Base-by-base conservation (phyloP, 2,797 vertebrate species). In the Hyperoplus immaculatus region DNA sequence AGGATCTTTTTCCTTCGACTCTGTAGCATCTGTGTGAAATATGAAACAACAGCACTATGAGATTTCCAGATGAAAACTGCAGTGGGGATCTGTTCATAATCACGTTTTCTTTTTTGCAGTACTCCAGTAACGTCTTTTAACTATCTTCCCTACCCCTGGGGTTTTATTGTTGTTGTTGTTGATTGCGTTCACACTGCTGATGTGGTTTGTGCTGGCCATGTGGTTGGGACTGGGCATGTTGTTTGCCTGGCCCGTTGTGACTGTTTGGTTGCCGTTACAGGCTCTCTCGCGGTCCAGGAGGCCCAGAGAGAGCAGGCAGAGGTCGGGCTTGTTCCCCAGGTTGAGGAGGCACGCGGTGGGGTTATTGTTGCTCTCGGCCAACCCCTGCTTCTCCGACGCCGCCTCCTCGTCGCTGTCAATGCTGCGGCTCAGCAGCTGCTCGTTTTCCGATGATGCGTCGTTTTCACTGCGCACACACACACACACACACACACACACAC, bases 371-470 rank as follows among this genome's bases (percentile, higher is more conserved):
- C 58, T 80, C 50, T 93, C 89, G 0, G 96, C 93, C 4, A 94
- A 94, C 4, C 95, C 97, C 84, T 97, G 98, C 83, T 97, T 98
- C 82, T 99, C 98, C 2, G 96, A 91, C 0, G 97, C 95, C 0
- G 97, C 96, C 87, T 99, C 98, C 87, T 99, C 98, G 0, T 99
- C 98, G 0, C 98, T 99, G 91, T 99, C 98, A 13, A 99, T 97
- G 80, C 98, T 99, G 6, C 97, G 96, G 76, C 97, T 97, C 91
- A 99, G 55, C 83, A 99, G 96, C 92, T 97, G 97, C 89, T 99
- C 98, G 0, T 99, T 99, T 90, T 99, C 98, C 0, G 98, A 99
- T 0, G 98, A 99, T 0, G 97, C 98, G 10, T 99, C 98, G 0
- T 98, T 99, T 94, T 99, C 97, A 80, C 98, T 99, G 93, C 49